Evolutionary conservation across 2,888 invertebrate genomes (phyloP).

Genomic region (Drosophila imparisetae): DNA sequence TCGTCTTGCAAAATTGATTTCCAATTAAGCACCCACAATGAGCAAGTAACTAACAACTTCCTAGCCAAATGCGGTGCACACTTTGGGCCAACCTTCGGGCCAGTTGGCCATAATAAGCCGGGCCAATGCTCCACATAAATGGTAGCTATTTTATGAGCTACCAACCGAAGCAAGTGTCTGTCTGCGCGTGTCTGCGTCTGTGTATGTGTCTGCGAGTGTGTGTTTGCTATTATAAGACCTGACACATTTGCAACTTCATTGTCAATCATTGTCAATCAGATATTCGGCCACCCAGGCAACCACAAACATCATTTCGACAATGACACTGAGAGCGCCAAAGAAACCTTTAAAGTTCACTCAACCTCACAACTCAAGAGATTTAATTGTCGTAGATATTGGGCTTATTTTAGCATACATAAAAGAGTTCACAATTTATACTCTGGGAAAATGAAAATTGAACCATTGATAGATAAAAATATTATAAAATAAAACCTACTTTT

Average conservation of each 20-base stretch:
- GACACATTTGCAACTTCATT: constrained; percentile 66
- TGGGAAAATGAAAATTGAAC: not conserved
- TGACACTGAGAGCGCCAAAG: constrained; percentile 57
- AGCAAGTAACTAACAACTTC: constrained; percentile 43
- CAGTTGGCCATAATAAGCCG: constrained; percentile 67
- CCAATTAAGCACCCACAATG: constrained; percentile 57
- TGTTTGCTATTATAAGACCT: constrained; percentile 8
- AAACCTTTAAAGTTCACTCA: constrained; percentile 73
- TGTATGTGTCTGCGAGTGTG: not conserved
- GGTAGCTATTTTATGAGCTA: constrained; percentile 50
- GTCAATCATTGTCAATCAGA: constrained; percentile 74
- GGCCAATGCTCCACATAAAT: constrained; percentile 66
- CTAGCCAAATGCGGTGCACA: constrained; percentile 46
- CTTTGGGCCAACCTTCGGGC: constrained; percentile 42
- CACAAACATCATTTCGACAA: constrained; percentile 52
- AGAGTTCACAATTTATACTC: not conserved
- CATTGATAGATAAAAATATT: not conserved
- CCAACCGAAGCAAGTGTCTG: constrained; percentile 9
- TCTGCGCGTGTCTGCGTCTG: constrained; percentile 5
- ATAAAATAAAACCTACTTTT: not conserved
- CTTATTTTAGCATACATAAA: not conserved
- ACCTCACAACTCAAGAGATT: constrained; percentile 55
- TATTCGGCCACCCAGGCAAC: constrained; percentile 61
- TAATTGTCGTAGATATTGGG: constrained; percentile 38
- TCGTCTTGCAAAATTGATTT: constrained; percentile 37